These are phyloP conservation scores for Neostethus bicornis DNA, from an alignment of 2,797 vertebrate species.

Conservation along the genomic window DNA sequence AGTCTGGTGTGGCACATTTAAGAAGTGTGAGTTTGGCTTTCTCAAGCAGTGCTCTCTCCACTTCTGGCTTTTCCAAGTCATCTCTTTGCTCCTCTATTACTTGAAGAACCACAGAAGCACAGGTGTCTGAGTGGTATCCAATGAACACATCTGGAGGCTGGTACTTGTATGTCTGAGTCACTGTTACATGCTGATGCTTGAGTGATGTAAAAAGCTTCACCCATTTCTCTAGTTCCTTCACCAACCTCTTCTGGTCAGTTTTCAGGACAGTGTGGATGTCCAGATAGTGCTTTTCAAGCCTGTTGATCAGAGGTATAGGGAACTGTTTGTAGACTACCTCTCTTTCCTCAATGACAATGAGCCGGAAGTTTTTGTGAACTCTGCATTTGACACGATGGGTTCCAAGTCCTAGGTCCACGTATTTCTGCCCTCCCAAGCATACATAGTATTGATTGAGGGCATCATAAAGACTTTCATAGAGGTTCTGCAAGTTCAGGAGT, in stretches of 20 bases:
- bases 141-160: constrained; percentile 86
- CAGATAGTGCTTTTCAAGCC: constrained; percentile 96
- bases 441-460: constrained; percentile 98
- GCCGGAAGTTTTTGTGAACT: constrained; percentile 88
- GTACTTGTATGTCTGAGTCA: constrained; percentile 71
- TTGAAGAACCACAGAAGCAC: constrained; percentile 92
- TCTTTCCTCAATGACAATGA: constrained; percentile 95
- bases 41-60: constrained; percentile 54
- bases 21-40: constrained; percentile 84
- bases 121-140: constrained; percentile 91
- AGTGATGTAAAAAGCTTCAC: constrained; percentile 74
- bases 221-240: constrained; percentile 83
- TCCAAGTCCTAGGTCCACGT: constrained; percentile 94
- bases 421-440: constrained; percentile 92
- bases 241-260: constrained; percentile 77
- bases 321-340: constrained; percentile 92
- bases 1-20: constrained; percentile 91
- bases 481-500: constrained; percentile 94
- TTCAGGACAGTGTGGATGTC: constrained; percentile 89
- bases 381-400: constrained; percentile 97
- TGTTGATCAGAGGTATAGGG: constrained; percentile 95
- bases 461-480: constrained; percentile 98
- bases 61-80: constrained; percentile 26
- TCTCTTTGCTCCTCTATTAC: constrained; percentile 71
- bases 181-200: constrained; percentile 40